A percentile compares a stretch with the other conserved stretches of the same genome.
Evolutionary conservation across 2,113 vertebrate species (phyloP).

Genomic region (Peromyscus californicus): DNA sequence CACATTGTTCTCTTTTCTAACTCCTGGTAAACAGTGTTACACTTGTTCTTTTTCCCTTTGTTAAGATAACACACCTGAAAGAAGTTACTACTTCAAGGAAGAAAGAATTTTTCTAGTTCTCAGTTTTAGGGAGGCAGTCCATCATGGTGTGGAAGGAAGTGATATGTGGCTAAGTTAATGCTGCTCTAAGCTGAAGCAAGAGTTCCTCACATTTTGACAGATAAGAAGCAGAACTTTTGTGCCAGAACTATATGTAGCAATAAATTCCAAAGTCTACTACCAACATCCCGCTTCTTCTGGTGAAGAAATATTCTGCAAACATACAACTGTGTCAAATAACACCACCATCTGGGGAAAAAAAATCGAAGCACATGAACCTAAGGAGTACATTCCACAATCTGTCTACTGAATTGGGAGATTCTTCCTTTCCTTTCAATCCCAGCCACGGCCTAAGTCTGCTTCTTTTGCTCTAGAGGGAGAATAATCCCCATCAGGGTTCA

Average conservation of each 20-base stretch:
- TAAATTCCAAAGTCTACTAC: background rate
- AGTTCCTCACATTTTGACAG: background rate
- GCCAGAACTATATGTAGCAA: background rate
- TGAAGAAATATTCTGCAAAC: background rate
- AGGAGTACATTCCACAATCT: too few relatives aligned
- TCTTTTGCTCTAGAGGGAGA: too few relatives aligned
- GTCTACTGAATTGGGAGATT: background rate
- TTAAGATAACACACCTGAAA: too few relatives aligned
- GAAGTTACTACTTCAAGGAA: background rate
- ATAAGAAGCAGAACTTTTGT: background rate
- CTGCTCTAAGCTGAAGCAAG: too few relatives aligned
- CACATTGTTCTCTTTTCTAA: fast-evolving
- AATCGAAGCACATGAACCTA: background rate
- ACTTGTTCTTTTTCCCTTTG: too few relatives aligned
- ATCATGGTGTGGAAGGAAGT: too few relatives aligned
- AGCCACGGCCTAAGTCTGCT: background rate
- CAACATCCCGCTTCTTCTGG: too few relatives aligned
- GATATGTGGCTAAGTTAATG: too few relatives aligned
- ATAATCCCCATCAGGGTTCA: background rate
- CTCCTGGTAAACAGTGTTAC: background rate
- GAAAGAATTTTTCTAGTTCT: background rate
- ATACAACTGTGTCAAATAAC: background rate
- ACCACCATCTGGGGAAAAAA: background rate
- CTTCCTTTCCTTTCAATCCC: background rate
- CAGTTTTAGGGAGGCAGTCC: too few relatives aligned